Evolutionary conservation across 2,113 vertebrate genomes (phyloP), one percentile per base, ranked within the genome.

Genomic region (Clarias batrachus): DNA sequence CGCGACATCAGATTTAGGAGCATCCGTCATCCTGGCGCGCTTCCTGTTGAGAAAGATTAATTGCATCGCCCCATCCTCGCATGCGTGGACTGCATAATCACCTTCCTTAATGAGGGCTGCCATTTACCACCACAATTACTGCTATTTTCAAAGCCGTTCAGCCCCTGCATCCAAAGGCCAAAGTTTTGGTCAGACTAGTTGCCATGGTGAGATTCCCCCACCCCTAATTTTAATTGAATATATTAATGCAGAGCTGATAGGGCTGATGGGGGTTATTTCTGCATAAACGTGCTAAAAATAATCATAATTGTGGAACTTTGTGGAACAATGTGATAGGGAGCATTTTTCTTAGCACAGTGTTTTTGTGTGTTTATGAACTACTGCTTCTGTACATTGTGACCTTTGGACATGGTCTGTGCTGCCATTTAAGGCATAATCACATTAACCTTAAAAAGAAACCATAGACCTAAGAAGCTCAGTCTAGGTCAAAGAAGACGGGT

Each of bases 41-140:
- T 95, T 95, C 93, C 94, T 94, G 93, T 92, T 94, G 93, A 93
- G 94, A 94, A 94, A 95, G 94, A 94, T 95, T 95, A 95, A 95
- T 95, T 95, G 94, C 93, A 92, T 93, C 92, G 93, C 93, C 89
- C 92, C 90, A 90, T 89, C 91, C 93, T 92, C 90, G 91, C 93
- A 91, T 93, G 94, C 92, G 92, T 92, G 93, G 92, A 88, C 90
- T 93, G 94, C 94, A 95, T 94, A 94, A 94, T 94, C 92, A 90
- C 90, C 90, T 92, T 88, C 87, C 48, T 90, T 94, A 93, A 94
- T 93, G 93, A 94, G 93, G 91, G 83, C 89, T 86, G 88, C 85
- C 89, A 90, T 90, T 90, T 90, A 90, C 85, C 84, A 21, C 87
- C 87, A 88, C 89, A 90, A 90, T 90, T 88, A 88, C 89, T 88